Conservation (phyloP, 2,888 invertebrate genomes). For the Congeria kusceri region DNA sequence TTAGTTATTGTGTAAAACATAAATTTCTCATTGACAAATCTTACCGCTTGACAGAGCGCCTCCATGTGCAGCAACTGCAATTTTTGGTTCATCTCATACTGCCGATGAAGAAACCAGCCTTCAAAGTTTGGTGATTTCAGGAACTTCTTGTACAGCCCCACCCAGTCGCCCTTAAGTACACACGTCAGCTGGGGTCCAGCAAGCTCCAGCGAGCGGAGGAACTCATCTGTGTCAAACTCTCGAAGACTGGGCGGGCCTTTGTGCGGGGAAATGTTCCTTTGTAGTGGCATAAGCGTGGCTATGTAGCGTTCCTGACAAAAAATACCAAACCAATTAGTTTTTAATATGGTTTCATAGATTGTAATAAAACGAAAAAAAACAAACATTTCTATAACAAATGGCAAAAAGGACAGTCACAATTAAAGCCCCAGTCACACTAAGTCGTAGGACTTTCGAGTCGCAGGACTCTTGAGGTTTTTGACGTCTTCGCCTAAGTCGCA, state of each 20-base stretch:
- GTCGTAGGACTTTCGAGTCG: no score
- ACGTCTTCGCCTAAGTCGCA: no score
- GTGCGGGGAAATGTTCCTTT: conserved; percentile 98
- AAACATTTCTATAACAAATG: no score
- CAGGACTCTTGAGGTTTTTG: no score
- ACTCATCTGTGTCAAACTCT: conserved; percentile 97
- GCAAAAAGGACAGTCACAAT: no score
- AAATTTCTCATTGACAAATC: no score
- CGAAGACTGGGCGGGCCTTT: conserved; percentile 96
- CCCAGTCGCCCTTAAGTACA: conserved; percentile 98
- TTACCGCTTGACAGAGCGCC: conserved; percentile 94
- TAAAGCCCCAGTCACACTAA: no score
- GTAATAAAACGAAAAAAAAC: no score
- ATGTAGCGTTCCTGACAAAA: conserved; percentile 94
- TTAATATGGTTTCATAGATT: no score
- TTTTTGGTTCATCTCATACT: conserved; percentile 95
- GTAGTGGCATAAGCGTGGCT: conserved; percentile 98
- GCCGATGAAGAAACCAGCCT: conserved; percentile 97
- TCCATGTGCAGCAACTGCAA: conserved; percentile 96
- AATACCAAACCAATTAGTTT: no score
- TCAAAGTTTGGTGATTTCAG: conserved; percentile 94
- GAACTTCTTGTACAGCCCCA: conserved; percentile 95
- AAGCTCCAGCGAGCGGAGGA: conserved; percentile 94
- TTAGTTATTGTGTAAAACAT: no score
- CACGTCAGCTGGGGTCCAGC: conserved; percentile 98